Evolutionary conservation across 1,140 invertebrate genomes (phyloP).

Genomic region (Xylocopa sonorina): DNA sequence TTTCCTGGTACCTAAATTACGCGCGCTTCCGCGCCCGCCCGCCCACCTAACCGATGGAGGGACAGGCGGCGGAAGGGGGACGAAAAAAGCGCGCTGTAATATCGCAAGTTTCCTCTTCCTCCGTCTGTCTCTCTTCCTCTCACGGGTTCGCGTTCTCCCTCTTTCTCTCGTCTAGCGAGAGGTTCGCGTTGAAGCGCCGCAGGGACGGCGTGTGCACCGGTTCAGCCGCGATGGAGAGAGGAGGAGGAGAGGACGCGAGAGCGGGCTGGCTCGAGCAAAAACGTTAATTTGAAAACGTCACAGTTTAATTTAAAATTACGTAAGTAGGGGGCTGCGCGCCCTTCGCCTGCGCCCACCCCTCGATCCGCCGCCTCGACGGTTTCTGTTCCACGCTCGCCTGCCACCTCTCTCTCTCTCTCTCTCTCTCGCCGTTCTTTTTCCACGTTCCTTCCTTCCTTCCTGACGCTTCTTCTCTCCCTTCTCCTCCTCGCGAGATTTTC

Average conservation of each 20-base stretch:
- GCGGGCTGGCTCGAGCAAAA: slow-evolving; percentile 72
- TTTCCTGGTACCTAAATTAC: slow-evolving; percentile 83
- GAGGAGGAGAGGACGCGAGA: slow-evolving; percentile 34
- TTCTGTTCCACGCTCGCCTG: slow-evolving; percentile 5
- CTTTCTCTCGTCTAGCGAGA: slow-evolving; percentile 58
- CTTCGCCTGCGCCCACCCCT: slow-evolving; percentile 31
- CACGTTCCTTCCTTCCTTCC: slow-evolving; percentile 37
- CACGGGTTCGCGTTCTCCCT: too few species aligned
- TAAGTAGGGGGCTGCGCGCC: slow-evolving; percentile 70
- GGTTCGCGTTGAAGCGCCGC: slow-evolving; percentile 66
- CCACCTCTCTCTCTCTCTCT: neutral
- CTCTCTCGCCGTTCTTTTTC: slow-evolving; percentile 4
- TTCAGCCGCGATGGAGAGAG: slow-evolving; percentile 49
- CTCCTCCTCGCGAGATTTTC: neutral
- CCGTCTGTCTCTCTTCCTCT: neutral
- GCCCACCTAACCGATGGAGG: slow-evolving; percentile 17
- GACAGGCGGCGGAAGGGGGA: slow-evolving; percentile 62
- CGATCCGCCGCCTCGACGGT: slow-evolving; percentile 10
- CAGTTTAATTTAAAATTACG: slow-evolving; percentile 82
- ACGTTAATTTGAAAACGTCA: slow-evolving; percentile 83
- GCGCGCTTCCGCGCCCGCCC: slow-evolving; percentile 67
- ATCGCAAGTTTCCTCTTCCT: slow-evolving; percentile 78
- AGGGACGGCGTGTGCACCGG: slow-evolving; percentile 55
- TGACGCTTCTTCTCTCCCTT: slow-evolving; percentile 31
- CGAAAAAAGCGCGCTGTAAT: slow-evolving; percentile 76